Evolutionary conservation across 2,888 invertebrate species (phyloP).

Genomic region (Drosophila affinis): DNA sequence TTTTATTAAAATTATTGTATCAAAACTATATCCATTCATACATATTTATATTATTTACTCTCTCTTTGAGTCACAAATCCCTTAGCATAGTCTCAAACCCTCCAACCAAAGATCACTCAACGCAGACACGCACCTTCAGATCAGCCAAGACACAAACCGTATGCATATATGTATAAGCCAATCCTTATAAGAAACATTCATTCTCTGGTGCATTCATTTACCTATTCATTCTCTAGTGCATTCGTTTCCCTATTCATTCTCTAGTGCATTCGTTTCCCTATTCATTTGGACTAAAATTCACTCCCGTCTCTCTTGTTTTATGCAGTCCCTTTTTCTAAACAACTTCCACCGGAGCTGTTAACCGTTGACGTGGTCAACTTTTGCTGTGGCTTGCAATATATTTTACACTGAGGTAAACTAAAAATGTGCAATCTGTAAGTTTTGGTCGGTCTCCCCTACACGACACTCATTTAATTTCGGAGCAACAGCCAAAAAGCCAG

Average conservation of each 20-base stretch:
- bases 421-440: constrained; percentile 10
- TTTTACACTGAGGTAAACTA: constrained; percentile 1
- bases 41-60: too few species aligned
- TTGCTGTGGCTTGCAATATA: constrained; percentile 1
- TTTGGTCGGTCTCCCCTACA: constrained; percentile 1
- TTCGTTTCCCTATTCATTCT: too few species aligned
- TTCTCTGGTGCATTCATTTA: too few species aligned
- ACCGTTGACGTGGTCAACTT: background rate
- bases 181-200: too few species aligned
- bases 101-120: background rate
- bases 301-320: background rate
- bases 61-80: background rate
- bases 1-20: too few species aligned
- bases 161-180: background rate
- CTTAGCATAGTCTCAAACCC: background rate
- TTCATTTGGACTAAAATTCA: background rate
- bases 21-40: too few species aligned
- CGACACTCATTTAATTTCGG: constrained; percentile 26
- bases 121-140: background rate
- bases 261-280: background rate
- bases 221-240: too few species aligned
- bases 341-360: constrained; percentile 1
- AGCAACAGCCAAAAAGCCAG: background rate
- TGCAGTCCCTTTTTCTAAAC: background rate
- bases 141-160: background rate